Evolutionary conservation across 2,113 vertebrate species (phyloP).

Genomic region (Nicator chloris): DNA sequence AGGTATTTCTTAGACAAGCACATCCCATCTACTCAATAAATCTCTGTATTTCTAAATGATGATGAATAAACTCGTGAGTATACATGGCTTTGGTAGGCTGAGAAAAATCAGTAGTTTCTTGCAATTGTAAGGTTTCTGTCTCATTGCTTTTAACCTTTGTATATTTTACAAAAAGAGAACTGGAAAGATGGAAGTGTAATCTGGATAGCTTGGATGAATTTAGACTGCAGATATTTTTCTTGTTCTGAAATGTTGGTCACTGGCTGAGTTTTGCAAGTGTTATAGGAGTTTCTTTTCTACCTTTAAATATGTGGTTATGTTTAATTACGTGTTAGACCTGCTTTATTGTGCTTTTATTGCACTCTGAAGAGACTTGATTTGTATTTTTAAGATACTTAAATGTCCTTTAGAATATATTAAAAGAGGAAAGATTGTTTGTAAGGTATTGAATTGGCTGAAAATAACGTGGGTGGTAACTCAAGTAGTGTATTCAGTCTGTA

Average conservation of each 20-base stretch:
- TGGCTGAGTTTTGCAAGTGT: not conserved
- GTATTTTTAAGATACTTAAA: constrained; percentile 12
- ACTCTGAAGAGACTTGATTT: not conserved
- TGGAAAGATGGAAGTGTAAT: not conserved
- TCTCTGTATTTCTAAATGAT: not conserved
- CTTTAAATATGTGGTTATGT: not conserved
- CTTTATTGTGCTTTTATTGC: constrained; percentile 12
- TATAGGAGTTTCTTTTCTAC: not conserved
- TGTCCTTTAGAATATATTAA: not conserved
- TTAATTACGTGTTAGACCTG: not conserved
- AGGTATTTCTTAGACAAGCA: not conserved
- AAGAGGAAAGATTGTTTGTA: not conserved
- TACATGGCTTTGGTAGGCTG: not conserved
- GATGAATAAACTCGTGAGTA: not conserved
- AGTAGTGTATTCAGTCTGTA: not conserved
- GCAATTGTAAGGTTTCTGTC: not conserved
- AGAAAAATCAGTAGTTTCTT: not conserved
- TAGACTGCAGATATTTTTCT: not conserved
- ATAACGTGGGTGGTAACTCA: not conserved
- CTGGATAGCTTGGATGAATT: not conserved
- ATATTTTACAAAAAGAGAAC: not conserved
- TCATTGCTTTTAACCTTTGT: not conserved
- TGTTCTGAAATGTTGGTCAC: not conserved
- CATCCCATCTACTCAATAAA: not conserved
- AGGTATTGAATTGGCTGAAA: constrained; percentile 13